A percentile compares a stretch with the other conserved stretches of the same genome.
These are phyloP conservation scores for Triops cancriformis DNA, from an alignment of 1,140 invertebrate species.

Conservation along the genomic window DNA sequence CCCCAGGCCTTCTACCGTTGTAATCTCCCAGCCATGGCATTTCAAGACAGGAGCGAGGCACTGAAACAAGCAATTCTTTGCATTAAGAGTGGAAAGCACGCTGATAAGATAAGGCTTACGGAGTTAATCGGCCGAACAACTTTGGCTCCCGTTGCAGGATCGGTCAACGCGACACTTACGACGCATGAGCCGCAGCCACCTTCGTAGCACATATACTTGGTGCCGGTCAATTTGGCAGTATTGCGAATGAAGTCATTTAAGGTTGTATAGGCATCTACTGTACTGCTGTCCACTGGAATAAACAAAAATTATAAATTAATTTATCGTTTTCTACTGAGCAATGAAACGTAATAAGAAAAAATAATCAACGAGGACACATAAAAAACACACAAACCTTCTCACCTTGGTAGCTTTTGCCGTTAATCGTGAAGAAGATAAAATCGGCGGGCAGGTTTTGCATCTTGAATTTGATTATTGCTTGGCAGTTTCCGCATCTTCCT, in stretches of 20 bases:
- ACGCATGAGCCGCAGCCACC: constrained; percentile 74
- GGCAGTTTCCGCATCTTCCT: neutral
- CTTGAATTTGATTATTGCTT: neutral
- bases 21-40: constrained; percentile 66
- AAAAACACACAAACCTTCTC: neutral
- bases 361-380: neutral
- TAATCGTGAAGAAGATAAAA: neutral
- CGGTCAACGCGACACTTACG: constrained; percentile 50
- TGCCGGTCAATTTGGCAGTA: constrained; percentile 57
- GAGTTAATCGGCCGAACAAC: constrained; percentile 61
- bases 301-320: neutral
- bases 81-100: neutral
- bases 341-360: neutral
- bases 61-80: constrained; percentile 38
- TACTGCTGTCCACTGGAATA: neutral
- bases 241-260: constrained; percentile 61
- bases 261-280: constrained; percentile 12
- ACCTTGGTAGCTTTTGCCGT: neutral
- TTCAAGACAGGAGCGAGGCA: constrained; percentile 60
- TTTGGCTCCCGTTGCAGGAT: constrained; percentile 47
- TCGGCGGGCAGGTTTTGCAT: neutral
- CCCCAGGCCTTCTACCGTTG: constrained; percentile 68
- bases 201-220: constrained; percentile 71
- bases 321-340: no score
- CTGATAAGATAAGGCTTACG: constrained; percentile 39